Base-by-base conservation (phyloP, 1,140 invertebrate species). In the Drosophila pandora region DNA sequence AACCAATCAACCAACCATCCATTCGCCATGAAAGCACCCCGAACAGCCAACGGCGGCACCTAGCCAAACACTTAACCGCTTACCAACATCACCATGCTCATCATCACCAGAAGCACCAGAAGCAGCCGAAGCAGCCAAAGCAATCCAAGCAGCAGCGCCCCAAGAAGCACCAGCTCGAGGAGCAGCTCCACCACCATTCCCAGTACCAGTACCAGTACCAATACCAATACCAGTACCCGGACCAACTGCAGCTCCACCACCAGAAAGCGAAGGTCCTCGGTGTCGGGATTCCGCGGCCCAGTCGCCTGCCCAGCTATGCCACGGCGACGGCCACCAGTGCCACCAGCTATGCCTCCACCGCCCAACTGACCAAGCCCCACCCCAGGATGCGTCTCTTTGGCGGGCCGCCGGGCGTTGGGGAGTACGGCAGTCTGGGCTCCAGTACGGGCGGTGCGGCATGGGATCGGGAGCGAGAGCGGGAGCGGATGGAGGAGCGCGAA, bases 41-140 rank as follows among this genome's bases (percentile, higher is more conserved):
- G 82, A 91, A 91, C 90, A 91, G 90, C 90, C 90, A 90, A 90
- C 88, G 90, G 79, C 90, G 90, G 82, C 90, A 91, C 82, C 81
- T 91, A 57, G 90, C 89, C 75, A 90, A 91, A 90, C 82, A 90
- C 76, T 90, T 84, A 68, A 84, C 72, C 58, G 83, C 78, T 85
- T 85, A 84, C 72, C 76, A 83, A 61, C 79, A 83, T 61, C 80
- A 84, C 45, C 76, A 83, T 60, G 63, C 69, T 48, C 82, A 80
- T 60, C 78, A 83, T 61, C 73, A 76, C 22, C 67, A 21, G 41
- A 43, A 47, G 43, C 43, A 3, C 7, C 21, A 2, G 2, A 64
- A 67, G 2, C 79, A 68, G 6, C 70, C 57, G 8, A 59, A 79
- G 2, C 79, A 78, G 2, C 45, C 49, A 2, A 59, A 79, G 1